These are phyloP conservation scores for Spodoptera picta DNA, from an alignment of 2,888 invertebrate genomes.

Conservation along the genomic window DNA sequence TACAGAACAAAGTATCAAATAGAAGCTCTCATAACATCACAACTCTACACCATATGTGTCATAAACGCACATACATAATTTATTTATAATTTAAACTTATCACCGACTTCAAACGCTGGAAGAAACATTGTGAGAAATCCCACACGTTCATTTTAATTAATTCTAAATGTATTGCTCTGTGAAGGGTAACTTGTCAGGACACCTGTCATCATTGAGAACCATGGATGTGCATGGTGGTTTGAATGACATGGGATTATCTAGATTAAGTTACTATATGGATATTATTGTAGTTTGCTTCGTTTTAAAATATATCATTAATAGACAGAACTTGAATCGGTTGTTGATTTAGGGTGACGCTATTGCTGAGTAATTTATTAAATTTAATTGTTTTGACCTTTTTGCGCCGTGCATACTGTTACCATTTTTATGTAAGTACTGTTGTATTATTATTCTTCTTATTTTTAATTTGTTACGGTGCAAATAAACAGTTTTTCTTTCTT, in stretches of 20 bases:
- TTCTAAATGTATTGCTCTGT: constrained; percentile 32
- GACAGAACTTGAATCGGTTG: too few relatives aligned
- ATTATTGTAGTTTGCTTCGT: too few relatives aligned
- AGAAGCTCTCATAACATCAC: neutral
- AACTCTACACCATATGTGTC: constrained; percentile 32
- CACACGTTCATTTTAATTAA: constrained; percentile 52
- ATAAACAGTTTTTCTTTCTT: too few relatives aligned
- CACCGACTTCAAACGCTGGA: constrained; percentile 43
- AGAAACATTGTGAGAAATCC: constrained; percentile 50
- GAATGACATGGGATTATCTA: constrained; percentile 15
- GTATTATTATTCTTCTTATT: too few relatives aligned
- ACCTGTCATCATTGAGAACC: constrained; percentile 41
- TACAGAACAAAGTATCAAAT: constrained; percentile 5
- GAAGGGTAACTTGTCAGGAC: constrained; percentile 36
- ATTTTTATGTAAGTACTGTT: too few relatives aligned
- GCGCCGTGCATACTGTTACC: too few relatives aligned
- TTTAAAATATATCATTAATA: too few relatives aligned
- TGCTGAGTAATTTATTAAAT: too few relatives aligned
- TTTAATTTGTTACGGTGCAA: too few relatives aligned
- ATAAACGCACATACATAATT: constrained; percentile 36
- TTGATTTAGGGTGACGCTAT: too few relatives aligned
- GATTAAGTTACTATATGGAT: neutral
- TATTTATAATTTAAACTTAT: constrained; percentile 54
- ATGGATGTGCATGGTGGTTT: constrained; percentile 12
- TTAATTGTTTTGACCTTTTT: too few relatives aligned